These are phyloP conservation scores for Hirundo rustica DNA, from an alignment of 2,797 vertebrate species.

Conservation along the genomic window DNA sequence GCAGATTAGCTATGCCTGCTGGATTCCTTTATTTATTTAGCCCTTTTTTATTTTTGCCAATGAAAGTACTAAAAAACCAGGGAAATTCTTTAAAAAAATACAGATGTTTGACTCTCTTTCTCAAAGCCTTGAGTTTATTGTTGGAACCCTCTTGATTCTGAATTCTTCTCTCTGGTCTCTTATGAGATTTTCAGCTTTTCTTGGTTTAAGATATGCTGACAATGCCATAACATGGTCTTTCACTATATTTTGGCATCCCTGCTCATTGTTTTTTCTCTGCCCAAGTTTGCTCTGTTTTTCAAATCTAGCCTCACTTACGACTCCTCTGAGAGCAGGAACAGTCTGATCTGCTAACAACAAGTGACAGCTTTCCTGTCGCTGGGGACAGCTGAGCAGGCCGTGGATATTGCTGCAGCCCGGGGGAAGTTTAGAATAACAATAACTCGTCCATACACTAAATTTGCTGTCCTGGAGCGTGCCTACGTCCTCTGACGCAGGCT, in stretches of 20 bases:
- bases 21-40: background rate
- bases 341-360: conserved; percentile 40
- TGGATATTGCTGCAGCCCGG: background rate
- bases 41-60: background rate
- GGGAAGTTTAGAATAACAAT: conserved; percentile 44
- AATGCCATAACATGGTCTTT: conserved; percentile 27
- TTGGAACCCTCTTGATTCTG: conserved; percentile 25
- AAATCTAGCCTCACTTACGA: conserved; percentile 49
- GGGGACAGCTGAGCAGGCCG: conserved; percentile 31
- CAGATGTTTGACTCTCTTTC: background rate
- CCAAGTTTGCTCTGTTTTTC: conserved; percentile 60
- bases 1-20: background rate
- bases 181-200: conserved; percentile 38
- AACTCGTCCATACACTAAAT: background rate
- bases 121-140: background rate
- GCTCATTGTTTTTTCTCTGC: conserved; percentile 57
- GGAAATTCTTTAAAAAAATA: background rate
- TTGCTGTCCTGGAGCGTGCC: background rate
- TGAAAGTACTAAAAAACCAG: background rate
- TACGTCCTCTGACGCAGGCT: conserved; percentile 17
- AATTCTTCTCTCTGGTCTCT: conserved; percentile 28
- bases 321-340: conserved; percentile 59
- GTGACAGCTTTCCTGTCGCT: conserved; percentile 66
- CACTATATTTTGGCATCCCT: conserved; percentile 36
- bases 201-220: conserved; percentile 58